Conservation (phyloP, 2,888 invertebrate species). For the Drosophila tanythrix region DNA sequence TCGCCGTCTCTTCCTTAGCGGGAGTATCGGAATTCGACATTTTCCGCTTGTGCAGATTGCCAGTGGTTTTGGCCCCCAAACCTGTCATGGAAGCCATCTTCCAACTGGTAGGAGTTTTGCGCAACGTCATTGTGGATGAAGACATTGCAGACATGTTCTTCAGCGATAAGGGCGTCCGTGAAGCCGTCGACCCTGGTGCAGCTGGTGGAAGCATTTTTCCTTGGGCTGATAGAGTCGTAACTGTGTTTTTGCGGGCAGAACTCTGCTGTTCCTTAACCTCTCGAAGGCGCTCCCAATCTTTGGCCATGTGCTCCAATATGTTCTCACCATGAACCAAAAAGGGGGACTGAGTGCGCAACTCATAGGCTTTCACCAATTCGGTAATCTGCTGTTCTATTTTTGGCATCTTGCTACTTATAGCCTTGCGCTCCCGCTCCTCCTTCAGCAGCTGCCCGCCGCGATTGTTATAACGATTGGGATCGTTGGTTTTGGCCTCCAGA, state of each 20-base stretch:
- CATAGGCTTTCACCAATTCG: conserved; percentile 86
- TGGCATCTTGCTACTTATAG: conserved; percentile 89
- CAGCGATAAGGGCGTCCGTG: conserved; percentile 76
- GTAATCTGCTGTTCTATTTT: conserved; percentile 89
- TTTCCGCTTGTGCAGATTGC: conserved; percentile 74
- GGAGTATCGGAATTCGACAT: conserved; percentile 24
- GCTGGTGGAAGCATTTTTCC: conserved; percentile 53
- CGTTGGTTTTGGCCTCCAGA: conserved; percentile 90
- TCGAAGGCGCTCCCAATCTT: conserved; percentile 87
- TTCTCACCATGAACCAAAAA: conserved; percentile 89
- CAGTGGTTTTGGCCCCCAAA: conserved; percentile 48
- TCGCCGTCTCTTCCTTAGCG: conserved; percentile 49
- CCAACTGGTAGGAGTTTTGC: conserved; percentile 73
- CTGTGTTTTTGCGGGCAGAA: conserved; percentile 85
- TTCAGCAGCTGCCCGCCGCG: conserved; percentile 93
- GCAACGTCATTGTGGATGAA: conserved; percentile 61
- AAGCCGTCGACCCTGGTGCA: conserved; percentile 29
- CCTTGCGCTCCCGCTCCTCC: conserved; percentile 95
- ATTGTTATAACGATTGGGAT: conserved; percentile 93
- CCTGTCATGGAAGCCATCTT: conserved; percentile 38
- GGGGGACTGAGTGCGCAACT: conserved; percentile 85
- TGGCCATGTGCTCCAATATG: conserved; percentile 87
- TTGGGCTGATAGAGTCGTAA: conserved; percentile 20
- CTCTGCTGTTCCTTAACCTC: conserved; percentile 78
- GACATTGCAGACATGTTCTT: conserved; percentile 66